Percentiles rank a stretch among this genome's conserved stretches.
Conservation (phyloP, 2,113 vertebrate species). For the Polypterus bichir region DNA sequence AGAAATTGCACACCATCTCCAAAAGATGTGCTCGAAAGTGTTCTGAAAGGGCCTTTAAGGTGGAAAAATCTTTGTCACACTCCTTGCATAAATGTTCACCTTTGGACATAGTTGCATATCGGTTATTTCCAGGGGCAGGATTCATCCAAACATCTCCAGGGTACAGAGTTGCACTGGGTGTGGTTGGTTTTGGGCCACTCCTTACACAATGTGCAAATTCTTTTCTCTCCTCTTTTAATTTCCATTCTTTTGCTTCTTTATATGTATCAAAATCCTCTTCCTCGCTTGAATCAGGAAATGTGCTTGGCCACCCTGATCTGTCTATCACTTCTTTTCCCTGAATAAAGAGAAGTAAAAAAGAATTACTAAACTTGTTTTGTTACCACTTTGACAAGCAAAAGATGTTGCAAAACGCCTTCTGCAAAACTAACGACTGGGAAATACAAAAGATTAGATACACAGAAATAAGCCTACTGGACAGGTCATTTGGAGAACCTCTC, state of each 20-base stretch:
- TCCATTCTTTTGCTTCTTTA: background rate
- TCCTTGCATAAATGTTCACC: conserved; percentile 27
- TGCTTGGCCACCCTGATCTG: background rate
- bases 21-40: conserved; percentile 29
- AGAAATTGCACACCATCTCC: conserved; percentile 31
- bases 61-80: conserved; percentile 29
- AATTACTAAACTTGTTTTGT: too few relatives aligned
- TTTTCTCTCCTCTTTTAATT: background rate
- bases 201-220: background rate
- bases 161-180: too few relatives aligned
- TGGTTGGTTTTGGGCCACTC: too few relatives aligned
- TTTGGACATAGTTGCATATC: background rate
- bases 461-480: too few relatives aligned
- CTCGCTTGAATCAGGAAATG: conserved; percentile 30
- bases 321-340: conserved; percentile 20
- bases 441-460: too few relatives aligned
- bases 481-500: too few relatives aligned
- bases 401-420: too few relatives aligned
- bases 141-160: background rate
- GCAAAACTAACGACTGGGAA: too few relatives aligned
- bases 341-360: background rate
- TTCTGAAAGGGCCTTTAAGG: conserved; percentile 17
- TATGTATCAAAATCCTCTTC: too few relatives aligned
- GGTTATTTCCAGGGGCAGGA: too few relatives aligned
- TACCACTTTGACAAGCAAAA: too few relatives aligned